Base-by-base conservation (phyloP, 2,888 invertebrate genomes). In the Merodon equestris region DNA sequence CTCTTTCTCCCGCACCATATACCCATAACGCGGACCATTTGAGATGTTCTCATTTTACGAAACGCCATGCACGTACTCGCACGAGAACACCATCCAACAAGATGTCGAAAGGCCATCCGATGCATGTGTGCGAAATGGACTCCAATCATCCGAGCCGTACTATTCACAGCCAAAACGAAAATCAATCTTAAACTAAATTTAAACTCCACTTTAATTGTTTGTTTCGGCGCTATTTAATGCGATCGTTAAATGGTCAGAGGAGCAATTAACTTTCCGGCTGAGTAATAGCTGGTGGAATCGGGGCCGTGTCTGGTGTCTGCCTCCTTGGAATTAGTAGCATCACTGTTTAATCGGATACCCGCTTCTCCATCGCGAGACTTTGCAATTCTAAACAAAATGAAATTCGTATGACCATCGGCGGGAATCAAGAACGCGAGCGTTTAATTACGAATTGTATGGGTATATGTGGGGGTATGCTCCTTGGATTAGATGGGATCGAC, bases 221-320 rank as follows among this genome's bases (percentile, higher is more conserved):
- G 82, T 82, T 82, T 82, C 82, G 83, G 83, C 81, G 83, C 84
- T 82, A 82, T 82, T 84, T 84, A 84, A 87, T 85, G 83, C 82
- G 79, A 83, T 83, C 84, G 76, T 84, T 84, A 85, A 86, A 77
- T 79, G 83, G 71, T 77, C 79, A 67, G 77, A 81, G 76, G 70
- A 82, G 76, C 74, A 73, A 79, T 79, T 74, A 79, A 56, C 68
- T 74, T 79, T 68, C 64, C 68, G 73, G 79, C 73, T 73, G 79
- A 68, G 73, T 79, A 68, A 79, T 68, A 45, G 42, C 53, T 68
- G 67, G 67, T 63, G 58, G 77, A 79, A 73, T 68, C 50, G 48
- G 58, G 45, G 40, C 27, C 2, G 27, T 27, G 27, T 27, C 27
- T 27, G 27, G 27, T 27, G 27, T 27, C 27, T 27, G 27, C 27